A percentile compares a stretch with the other conserved stretches of the same genome.
These are phyloP conservation scores for Pandemis heparana DNA, from an alignment of 2,888 invertebrate genomes.

Conservation along the genomic window DNA sequence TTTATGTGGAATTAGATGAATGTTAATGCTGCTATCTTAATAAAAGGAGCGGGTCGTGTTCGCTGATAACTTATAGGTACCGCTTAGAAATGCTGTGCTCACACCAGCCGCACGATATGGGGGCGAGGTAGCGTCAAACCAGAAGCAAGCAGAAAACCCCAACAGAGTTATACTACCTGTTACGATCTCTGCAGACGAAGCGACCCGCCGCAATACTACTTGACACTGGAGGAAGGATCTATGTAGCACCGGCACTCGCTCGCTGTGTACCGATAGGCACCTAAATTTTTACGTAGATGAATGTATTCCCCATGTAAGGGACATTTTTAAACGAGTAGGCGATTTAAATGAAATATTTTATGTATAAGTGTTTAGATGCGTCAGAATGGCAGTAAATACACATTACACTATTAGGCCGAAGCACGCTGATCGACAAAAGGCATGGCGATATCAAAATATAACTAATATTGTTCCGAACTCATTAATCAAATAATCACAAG, in stretches of 20 bases:
- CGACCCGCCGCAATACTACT: constrained; percentile 1
- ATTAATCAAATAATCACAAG: neutral
- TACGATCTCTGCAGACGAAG: neutral
- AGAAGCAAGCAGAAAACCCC: neutral
- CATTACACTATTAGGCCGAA: constrained; percentile 21
- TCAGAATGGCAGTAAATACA: constrained; percentile 33
- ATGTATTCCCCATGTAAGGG: constrained; percentile 31
- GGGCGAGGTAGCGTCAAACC: neutral
- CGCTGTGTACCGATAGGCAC: constrained; percentile 40
- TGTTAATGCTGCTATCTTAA: constrained; percentile 18
- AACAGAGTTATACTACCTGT: neutral
- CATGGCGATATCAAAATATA: neutral
- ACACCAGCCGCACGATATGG: neutral
- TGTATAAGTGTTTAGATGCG: constrained; percentile 42
- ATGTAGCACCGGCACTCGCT: constrained; percentile 35
- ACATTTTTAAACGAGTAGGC: constrained; percentile 34
- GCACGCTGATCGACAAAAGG: constrained; percentile 8
- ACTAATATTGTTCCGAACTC: neutral
- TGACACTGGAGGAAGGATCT: constrained; percentile 1
- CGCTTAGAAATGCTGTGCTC: neutral
- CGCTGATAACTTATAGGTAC: neutral
- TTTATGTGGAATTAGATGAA: constrained; percentile 35
- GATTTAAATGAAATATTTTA: constrained; percentile 38
- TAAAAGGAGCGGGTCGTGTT: constrained; percentile 3
- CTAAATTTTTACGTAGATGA: constrained; percentile 31